A percentile compares a stretch with the other conserved stretches of the same genome.
Conservation (phyloP, 2,888 invertebrate genomes). For the Melieria crassipennis region DNA sequence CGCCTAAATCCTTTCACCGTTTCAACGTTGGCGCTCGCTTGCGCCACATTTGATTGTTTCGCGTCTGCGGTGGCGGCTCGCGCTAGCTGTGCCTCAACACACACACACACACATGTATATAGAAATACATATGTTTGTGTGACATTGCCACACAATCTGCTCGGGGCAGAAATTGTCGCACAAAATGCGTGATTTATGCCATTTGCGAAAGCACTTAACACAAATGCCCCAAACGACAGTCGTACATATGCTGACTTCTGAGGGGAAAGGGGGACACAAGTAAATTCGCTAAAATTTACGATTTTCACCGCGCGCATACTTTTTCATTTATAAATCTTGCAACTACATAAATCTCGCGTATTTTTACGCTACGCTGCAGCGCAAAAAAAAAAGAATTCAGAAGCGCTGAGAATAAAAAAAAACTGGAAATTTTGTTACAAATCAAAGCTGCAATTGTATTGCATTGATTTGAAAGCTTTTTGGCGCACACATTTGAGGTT, state of each 20-base stretch:
- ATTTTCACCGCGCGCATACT: conserved; percentile 43
- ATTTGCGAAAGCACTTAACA: conserved; percentile 42
- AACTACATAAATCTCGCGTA: conserved; percentile 63
- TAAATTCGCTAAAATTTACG: conserved; percentile 29
- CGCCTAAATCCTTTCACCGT: conserved; percentile 15
- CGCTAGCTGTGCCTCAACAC: conserved; percentile 4
- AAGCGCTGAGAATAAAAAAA: conserved; percentile 7
- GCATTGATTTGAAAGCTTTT: conserved; percentile 61
- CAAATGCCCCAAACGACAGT: conserved; percentile 1
- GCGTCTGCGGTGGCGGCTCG: conserved; percentile 16
- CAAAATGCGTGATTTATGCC: conserved; percentile 41
- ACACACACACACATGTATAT: too few relatives aligned
- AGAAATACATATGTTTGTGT: too few relatives aligned
- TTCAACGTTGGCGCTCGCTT: too few relatives aligned
- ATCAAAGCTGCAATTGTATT: conserved; percentile 57
- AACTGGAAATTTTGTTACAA: conserved; percentile 50
- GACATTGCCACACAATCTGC: background rate
- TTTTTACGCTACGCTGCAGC: conserved; percentile 45
- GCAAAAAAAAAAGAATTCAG: conserved; percentile 34
- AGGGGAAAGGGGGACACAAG: background rate
- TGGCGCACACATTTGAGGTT: background rate
- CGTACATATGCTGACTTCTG: background rate
- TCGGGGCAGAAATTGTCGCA: background rate
- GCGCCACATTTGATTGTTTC: background rate
- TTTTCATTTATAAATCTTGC: conserved; percentile 56